phyloP scores from a whole-genome alignment of 2,797 vertebrate species.

The Danionella dracula region DNA sequence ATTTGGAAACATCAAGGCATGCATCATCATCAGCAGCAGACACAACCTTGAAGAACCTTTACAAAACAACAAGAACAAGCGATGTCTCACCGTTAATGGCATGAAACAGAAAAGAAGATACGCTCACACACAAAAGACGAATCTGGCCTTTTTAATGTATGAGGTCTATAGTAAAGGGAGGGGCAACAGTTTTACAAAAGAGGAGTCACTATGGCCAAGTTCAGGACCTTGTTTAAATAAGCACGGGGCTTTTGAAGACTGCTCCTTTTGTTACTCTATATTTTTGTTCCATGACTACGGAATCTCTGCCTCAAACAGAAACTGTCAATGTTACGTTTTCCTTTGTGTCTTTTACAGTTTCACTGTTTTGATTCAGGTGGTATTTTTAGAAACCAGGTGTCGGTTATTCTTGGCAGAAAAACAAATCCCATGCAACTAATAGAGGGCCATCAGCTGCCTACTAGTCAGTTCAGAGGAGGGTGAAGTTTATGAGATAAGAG shows the following conservation, averaged over 20 bases:
- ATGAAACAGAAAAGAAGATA: conserved; percentile 41
- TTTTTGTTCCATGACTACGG: conserved; percentile 53
- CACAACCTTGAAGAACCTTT: conserved; percentile 39
- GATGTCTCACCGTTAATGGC: conserved; percentile 39
- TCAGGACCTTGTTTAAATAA: conserved; percentile 53
- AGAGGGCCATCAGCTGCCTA: not conserved
- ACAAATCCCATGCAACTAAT: conserved; percentile 16
- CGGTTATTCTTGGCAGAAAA: conserved; percentile 32
- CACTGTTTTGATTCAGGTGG: conserved; percentile 44
- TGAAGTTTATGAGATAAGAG: conserved; percentile 17
- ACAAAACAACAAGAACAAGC: conserved; percentile 37
- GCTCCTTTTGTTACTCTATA: conserved; percentile 53
- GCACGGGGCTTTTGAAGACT: conserved; percentile 34
- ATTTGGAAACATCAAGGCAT: conserved; percentile 54
- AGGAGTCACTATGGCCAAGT: conserved; percentile 40
- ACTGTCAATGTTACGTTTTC: conserved; percentile 41
- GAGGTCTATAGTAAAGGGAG: conserved; percentile 20
- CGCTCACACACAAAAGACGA: conserved; percentile 10
- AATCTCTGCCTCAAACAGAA: conserved; percentile 52
- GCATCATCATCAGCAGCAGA: conserved; percentile 55
- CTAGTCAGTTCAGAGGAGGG: conserved; percentile 16
- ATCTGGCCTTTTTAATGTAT: conserved; percentile 46
- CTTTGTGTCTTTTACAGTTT: conserved; percentile 36
- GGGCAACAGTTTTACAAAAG: conserved; percentile 41
- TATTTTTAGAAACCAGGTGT: conserved; percentile 53